Base-by-base conservation (phyloP, 2,797 vertebrate species). In the Rhinella marina region DNA sequence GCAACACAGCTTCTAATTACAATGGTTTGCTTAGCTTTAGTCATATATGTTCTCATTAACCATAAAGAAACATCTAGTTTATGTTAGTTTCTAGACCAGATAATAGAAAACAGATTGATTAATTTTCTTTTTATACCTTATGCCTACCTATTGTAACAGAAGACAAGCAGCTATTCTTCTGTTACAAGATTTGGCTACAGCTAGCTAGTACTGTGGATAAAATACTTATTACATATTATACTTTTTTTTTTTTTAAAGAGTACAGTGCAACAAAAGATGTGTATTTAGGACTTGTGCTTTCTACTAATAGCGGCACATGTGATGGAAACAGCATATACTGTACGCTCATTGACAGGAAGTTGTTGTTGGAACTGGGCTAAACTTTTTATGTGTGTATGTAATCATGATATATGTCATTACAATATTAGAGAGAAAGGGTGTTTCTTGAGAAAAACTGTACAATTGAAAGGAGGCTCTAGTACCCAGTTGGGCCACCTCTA, bases 1-100 rank as follows among this genome's bases (percentile, higher is more conserved):
- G 72, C 61, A 78, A 82, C 86, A 88, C 73, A 88, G 73, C 72
- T 83, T 84, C 81, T 88, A 88, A 88, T 88, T 88, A 84, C 81
- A 83, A 75, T 82, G 81, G 72, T 77, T 83, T 76, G 27, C 80
- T 72, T 66, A 76, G 72, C 57, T 75, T 84, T 84, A 84, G 83
- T 76, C 57, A 76, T 64, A 85, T 59, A 59, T 75, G 82, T 75
- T 48, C 68, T 75, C 70, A 84, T 84, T 84, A 75, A 75, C 27
- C 23, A 50, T 56, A 84, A 84, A 84, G 52, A 57, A 61, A 84
- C 56, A 84, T 84, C 54, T 25, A n/a, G 68, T 61, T 84, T 29
- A 59, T 72, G 11, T 70, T 41, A 61, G 54, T 75, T 75, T 17
- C 41, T 25, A 50, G 72, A 75, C 11, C 56, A 25, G 29, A 84